These are phyloP conservation scores for Neoscelio sp. DNA, from an alignment of 2,888 invertebrate species.

Conservation along the genomic window DNA sequence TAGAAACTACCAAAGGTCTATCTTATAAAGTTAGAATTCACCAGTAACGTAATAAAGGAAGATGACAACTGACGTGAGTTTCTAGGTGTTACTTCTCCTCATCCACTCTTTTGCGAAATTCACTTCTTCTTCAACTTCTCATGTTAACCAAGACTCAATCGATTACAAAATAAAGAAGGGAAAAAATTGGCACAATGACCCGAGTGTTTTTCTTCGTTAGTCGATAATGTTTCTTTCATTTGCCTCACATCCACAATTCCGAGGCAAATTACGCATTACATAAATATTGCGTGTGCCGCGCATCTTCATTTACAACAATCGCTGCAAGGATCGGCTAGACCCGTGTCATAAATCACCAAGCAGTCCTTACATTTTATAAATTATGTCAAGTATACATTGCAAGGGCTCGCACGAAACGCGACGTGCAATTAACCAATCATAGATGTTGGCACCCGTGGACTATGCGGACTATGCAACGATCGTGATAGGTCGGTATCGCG, in stretches of 20 bases:
- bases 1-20: too few species aligned
- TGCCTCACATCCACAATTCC: constrained; percentile 14
- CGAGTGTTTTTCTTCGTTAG: constrained; percentile 16
- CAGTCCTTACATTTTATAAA: constrained; percentile 52
- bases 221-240: constrained; percentile 40
- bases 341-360: constrained; percentile 57
- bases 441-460: constrained; percentile 56
- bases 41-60: too few species aligned
- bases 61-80: too few species aligned
- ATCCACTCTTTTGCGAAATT: too few species aligned
- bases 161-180: not conserved
- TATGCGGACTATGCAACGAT: constrained; percentile 41
- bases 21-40: too few species aligned
- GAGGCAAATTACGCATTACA: constrained; percentile 50
- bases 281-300: constrained; percentile 59
- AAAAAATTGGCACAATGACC: constrained; percentile 26
- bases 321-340: constrained; percentile 25
- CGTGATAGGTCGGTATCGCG: constrained; percentile 58
- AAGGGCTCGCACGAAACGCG: constrained; percentile 59
- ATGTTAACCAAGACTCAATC: too few species aligned
- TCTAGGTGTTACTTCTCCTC: too few species aligned
- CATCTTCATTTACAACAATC: constrained; percentile 46
- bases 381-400: constrained; percentile 66
- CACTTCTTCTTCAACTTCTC: too few species aligned
- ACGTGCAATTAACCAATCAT: constrained; percentile 50